These are phyloP conservation scores for Bufotes viridis DNA, from an alignment of 2,797 vertebrate species.

Conservation along the genomic window DNA sequence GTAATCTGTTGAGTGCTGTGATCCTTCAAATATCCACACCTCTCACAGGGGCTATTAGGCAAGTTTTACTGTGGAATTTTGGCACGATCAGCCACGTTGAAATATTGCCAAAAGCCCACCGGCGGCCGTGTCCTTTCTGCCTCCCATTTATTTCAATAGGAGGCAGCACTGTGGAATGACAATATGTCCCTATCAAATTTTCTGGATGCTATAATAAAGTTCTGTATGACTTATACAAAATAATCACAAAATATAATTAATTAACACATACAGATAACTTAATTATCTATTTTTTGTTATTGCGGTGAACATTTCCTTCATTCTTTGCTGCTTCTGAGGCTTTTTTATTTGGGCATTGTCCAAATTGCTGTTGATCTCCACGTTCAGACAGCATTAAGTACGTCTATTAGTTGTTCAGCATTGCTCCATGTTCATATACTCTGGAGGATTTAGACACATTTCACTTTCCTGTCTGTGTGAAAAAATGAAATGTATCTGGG, in stretches of 20 bases:
- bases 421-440: slow-evolving; percentile 5
- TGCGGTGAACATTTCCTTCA: background rate
- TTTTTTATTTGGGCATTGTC: background rate
- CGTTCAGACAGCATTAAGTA: background rate
- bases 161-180: too few species aligned
- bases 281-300: background rate
- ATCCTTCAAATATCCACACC: too few species aligned
- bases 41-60: too few species aligned
- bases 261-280: background rate
- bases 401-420: slow-evolving; percentile 23
- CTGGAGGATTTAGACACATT: slow-evolving; percentile 19
- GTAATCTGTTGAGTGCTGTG: too few species aligned
- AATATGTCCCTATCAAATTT: background rate
- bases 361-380: slow-evolving; percentile 3
- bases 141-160: too few species aligned
- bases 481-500: slow-evolving; percentile 30
- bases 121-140: too few species aligned
- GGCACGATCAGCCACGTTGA: too few species aligned
- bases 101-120: too few species aligned
- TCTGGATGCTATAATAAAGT: background rate
- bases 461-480: background rate
- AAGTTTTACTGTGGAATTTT: too few species aligned
- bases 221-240: background rate
- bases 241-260: background rate
- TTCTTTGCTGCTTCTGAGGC: background rate